A percentile compares a stretch with the other conserved stretches of the same genome.
These are phyloP conservation scores for Pollenia labialis DNA, from an alignment of 2,888 invertebrate species.

Conservation along the genomic window DNA sequence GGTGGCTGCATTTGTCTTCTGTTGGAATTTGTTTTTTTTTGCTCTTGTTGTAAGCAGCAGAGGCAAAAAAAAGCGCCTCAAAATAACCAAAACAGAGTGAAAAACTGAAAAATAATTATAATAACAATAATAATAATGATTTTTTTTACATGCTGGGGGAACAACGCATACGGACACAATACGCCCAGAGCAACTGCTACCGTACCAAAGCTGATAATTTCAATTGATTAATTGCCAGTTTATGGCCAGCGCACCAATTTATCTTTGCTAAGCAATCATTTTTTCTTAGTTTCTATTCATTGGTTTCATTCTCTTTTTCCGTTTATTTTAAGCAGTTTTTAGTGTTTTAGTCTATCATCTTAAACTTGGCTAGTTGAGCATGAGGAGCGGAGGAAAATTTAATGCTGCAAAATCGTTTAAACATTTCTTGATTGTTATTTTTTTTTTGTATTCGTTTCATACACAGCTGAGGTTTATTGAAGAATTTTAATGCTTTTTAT, in stretches of 20 bases:
- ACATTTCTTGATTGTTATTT: slow-evolving; percentile 58
- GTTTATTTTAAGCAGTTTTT: slow-evolving; percentile 21
- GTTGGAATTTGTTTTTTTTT: not conserved
- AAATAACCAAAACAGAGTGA: slow-evolving; percentile 47
- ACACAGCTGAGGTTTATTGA: slow-evolving; percentile 43
- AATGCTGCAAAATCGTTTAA: slow-evolving; percentile 52
- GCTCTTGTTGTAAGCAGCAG: slow-evolving; percentile 9
- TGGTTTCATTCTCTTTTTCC: slow-evolving; percentile 29
- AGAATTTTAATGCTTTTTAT: slow-evolving; percentile 59
- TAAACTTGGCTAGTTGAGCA: slow-evolving; percentile 20
- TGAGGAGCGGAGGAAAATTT: slow-evolving; percentile 35
- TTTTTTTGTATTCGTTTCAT: slow-evolving; percentile 7
- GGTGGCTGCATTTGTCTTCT: slow-evolving; percentile 49
- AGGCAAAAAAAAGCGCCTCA: slow-evolving; percentile 24
- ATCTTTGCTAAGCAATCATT: slow-evolving; percentile 74
- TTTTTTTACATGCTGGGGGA: slow-evolving; percentile 70
- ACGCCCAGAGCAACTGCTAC: slow-evolving; percentile 75
- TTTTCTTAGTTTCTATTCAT: slow-evolving; percentile 17
- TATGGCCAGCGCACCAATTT: slow-evolving; percentile 75
- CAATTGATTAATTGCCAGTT: slow-evolving; percentile 77
- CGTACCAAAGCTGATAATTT: slow-evolving; percentile 75
- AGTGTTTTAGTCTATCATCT: slow-evolving; percentile 53
- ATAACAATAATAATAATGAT: slow-evolving; percentile 69
- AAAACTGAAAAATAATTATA: slow-evolving; percentile 52
- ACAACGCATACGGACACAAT: slow-evolving; percentile 69